Base-by-base conservation (phyloP, 2,888 invertebrate species). In the Tribolium freemani region DNA sequence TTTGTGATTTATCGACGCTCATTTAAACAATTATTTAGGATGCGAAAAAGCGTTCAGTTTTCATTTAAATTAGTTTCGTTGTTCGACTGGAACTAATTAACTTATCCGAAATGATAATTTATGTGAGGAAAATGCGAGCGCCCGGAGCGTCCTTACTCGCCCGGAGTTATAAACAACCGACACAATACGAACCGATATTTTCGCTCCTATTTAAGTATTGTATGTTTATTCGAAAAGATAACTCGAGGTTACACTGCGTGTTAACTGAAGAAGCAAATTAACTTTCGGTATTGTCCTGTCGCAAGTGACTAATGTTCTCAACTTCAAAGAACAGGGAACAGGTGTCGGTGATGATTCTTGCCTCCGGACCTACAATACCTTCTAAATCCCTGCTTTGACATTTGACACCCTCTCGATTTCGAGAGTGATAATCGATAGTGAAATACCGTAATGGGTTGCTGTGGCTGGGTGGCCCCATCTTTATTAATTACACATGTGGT, bases 231-330 rank as follows among this genome's bases (percentile, higher is more conserved):
- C 73, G 76, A 73, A 76, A 75, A 77, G 74, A 75, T 76, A 78
- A 75, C 77, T 75, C 50, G 71, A 76, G 77, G 75, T 70, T 78
- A 75, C 73, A 71, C 72, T 72, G 78, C 75, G 78, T 83, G 82
- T 83, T 82, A 83, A 83, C 81, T 83, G 82, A 81, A 84, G 83
- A 81, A 83, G 83, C 83, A 83, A 84, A 84, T 84, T 83, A 84
- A 83, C 83, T 83, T 84, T 84, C 81, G 83, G 83, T 83, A 83
- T 84, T 84, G 83, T 84, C 82, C 83, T 84, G 84, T 84, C 84
- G 73, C 73, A 71, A 70, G 80, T 84, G 83, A 84, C 80, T 84
- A 84, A 84, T 84, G 84, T 83, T 83, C 79, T 76, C 63, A 74
- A 68, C 76, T 64, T 64, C 63, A 53, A 58, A 68, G 71, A 75